Evolutionary conservation across 1,140 invertebrate species (phyloP), one percentile per base, ranked within the genome.

Genomic region (silkworm (Bombyx mori)): DNA sequence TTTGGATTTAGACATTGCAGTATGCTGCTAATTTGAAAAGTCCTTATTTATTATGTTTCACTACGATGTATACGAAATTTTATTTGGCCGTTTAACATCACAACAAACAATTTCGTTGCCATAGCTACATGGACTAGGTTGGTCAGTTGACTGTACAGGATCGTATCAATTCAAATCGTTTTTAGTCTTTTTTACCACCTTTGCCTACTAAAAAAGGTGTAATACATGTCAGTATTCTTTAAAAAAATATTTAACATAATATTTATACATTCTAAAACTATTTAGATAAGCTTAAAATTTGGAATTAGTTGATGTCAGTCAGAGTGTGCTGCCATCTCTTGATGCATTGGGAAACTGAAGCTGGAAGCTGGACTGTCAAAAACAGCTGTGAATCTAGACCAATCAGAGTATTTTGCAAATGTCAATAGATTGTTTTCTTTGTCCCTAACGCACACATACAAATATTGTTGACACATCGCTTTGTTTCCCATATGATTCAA

Each of bases 401-500:
- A 82, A 82, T 85, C 71, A 75, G 56, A 70, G 52, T 52, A 42
- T 51, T 53, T 46, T 61, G 53, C 52, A 54, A 68, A 68, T 79
- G 73, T 81, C 75, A 85, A 85, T 81, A 82, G 60, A 64, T 61
- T 57, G 61, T 65, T 66, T 63, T 65, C 50, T 58, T 66, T 63
- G 55, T 60, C 43, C 56, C 42, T 56, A 50, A 68, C 57, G 47
- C 62, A 73, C 64, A 68, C 68, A 67, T 59, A 52, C 42, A 69
- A 62, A 58, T 73, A 68, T 63, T 73, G 70, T 79, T 84, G 79
- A 79, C 73, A 79, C 61, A 70, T 73, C 66, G 73, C 78, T 79
- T 77, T 79, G 72, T 78, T 66, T 75, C 59, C 76, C 80, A 80
- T 83, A 83, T 81, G 79, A 79, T 83, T 67, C 52, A 22, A 62